Percentiles rank a stretch among this genome's conserved stretches.
These are phyloP conservation scores for Pogonocherus hispidulus DNA, from an alignment of 2,888 invertebrate species.

Conservation along the genomic window DNA sequence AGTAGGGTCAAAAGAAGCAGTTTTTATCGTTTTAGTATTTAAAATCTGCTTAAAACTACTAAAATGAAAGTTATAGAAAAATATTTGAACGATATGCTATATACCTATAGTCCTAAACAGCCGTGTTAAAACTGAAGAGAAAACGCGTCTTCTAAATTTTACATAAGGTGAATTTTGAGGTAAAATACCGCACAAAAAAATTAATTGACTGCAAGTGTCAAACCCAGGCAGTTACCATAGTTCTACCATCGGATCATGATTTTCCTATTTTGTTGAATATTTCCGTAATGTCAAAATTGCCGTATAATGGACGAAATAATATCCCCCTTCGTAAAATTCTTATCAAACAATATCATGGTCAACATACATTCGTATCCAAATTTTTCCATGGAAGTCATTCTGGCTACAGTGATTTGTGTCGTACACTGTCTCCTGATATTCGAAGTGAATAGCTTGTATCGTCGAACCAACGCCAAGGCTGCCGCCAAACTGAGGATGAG, in stretches of 20 bases:
- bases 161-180: too few relatives aligned
- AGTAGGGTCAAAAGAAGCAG: too few relatives aligned
- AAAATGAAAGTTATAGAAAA: too few relatives aligned
- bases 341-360: slow-evolving; percentile 58
- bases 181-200: too few relatives aligned
- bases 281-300: slow-evolving; percentile 50
- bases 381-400: slow-evolving; percentile 60
- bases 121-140: too few relatives aligned
- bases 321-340: slow-evolving; percentile 51
- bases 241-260: neutral
- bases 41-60: too few relatives aligned
- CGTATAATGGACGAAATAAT: slow-evolving; percentile 58
- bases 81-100: too few relatives aligned
- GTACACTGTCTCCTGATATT: slow-evolving; percentile 56
- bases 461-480: slow-evolving; percentile 50
- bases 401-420: slow-evolving; percentile 55
- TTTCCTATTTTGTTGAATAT: slow-evolving; percentile 21
- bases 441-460: slow-evolving; percentile 57
- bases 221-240: slow-evolving; percentile 12
- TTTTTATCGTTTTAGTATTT: too few relatives aligned
- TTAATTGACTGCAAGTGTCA: neutral
- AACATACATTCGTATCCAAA: slow-evolving; percentile 60
- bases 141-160: too few relatives aligned
- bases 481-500: slow-evolving; percentile 47
- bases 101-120: too few relatives aligned